Conservation (phyloP, 2,888 invertebrate genomes). For the Andrena haemorrhoa region DNA sequence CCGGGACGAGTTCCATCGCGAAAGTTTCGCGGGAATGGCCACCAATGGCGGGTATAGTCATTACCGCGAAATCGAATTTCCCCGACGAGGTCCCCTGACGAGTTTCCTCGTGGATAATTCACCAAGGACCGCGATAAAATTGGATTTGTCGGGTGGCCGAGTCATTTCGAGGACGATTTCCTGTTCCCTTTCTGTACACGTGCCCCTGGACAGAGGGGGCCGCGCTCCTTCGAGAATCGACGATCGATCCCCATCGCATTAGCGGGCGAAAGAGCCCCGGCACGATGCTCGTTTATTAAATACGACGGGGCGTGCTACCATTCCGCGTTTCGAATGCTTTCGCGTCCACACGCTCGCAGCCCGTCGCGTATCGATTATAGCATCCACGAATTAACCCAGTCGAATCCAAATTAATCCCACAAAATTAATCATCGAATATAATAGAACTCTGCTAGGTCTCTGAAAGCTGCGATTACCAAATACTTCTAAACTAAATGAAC, state of each 20-base stretch:
- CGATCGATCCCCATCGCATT: constrained; percentile 18
- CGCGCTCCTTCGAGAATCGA: constrained; percentile 40
- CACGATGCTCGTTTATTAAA: constrained; percentile 8
- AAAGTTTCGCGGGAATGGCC: constrained; percentile 57
- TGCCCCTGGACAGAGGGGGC: constrained; percentile 12
- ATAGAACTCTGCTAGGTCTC: too few species aligned
- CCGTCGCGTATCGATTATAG: background rate
- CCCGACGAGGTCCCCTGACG: constrained; percentile 59
- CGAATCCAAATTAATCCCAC: background rate
- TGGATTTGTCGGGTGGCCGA: constrained; percentile 60
- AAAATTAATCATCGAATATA: too few species aligned
- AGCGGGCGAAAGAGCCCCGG: background rate
- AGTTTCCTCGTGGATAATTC: constrained; percentile 67
- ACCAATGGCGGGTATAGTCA: constrained; percentile 56
- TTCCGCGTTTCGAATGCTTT: background rate
- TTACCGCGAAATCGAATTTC: constrained; percentile 66
- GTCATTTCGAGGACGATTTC: constrained; percentile 64
- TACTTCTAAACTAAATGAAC: too few species aligned
- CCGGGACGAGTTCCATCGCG: constrained; percentile 42
- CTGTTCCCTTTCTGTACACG: constrained; percentile 53
- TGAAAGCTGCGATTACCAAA: too few species aligned
- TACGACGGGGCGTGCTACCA: background rate
- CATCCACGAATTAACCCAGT: background rate
- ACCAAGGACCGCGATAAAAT: constrained; percentile 64
- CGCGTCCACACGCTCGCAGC: background rate